Evolutionary conservation across 2,797 vertebrate genomes (phyloP), one percentile per base, ranked within the genome.

Genomic region (Crenuchus spilurus): DNA sequence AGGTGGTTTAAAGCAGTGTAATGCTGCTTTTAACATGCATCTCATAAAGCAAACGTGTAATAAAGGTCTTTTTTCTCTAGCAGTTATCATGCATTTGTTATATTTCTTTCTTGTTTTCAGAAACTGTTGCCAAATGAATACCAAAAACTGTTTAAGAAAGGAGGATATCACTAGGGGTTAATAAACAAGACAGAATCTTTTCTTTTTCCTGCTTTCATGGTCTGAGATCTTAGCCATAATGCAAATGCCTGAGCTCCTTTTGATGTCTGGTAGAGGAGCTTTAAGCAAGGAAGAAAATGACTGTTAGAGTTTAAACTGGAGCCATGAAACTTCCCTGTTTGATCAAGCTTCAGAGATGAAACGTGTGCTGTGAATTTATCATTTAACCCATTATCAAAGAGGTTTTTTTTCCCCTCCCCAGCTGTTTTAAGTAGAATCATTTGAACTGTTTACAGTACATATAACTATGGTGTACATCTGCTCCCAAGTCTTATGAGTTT

Each of bases 211-310:
- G 88, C 87, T 84, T 87, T 89, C 89, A 90, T 83, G 87, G 88
- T 86, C 83, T 78, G 84, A 90, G 87, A 90, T 91, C 84, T 88
- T 91, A 90, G 87, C 89, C 89, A 88, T 86, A 87, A 91, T 90
- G 88, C 89, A 90, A 91, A 90, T 87, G 79, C 85, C 86, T 88
- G 88, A 86, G 85, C 83, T 89, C 80, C 86, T 89, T 93, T 93
- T 92, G 90, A 92, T 89, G 91, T 91, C 85, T 79, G 82, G n/a
- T 42, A 78, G 84, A 85, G 85, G 70, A 14, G 87, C 90, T 89
- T 85, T 69, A 46, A 87, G 90, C 84, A 2, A 85, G 84, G 86
- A 85, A 35, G 74, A 37, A 67, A 70, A 71, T 58, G 65, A 67
- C 76, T 57, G 80, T 81, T 79, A 55, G 82, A 71, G 60, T 86